Base-by-base conservation (phyloP, 2,797 vertebrate species). In the Cossypha dichroa region DNA sequence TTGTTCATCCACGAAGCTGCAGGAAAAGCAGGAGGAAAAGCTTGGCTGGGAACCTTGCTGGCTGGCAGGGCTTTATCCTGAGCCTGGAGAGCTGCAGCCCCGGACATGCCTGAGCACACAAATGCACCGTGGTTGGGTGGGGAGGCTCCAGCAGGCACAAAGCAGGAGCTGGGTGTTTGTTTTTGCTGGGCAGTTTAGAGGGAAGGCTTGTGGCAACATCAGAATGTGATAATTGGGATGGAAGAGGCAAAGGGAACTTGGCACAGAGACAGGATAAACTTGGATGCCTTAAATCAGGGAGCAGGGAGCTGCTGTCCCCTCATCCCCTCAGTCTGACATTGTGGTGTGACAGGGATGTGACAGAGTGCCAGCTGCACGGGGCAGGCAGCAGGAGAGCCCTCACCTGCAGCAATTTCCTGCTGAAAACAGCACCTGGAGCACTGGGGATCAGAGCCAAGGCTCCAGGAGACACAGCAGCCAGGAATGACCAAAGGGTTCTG, bases 291-390 rank as follows among this genome's bases (percentile, higher is more conserved):
- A 10, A 45, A 45, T 7, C 33, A 34, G 25, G 25, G 46, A 36
- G 2, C 3, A 8, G 49, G 75, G 15, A 59, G 55, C 67, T 73
- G 90, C 68, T 31, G 48, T 26, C 41, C 85, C 33, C 40, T 29
- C 0, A 0, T 15, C 28, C 29, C 40, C 74, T 5, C 58, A 0
- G 51, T 54, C 2, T 29, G 43, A 58, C 64, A 7, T 6, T 26
- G 62, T 23, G 25, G 6, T 0, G 3, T 5, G 9, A 29, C 0
- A 3, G 1, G 8, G 76, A 31, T 0, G 5, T 38, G 79, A 72
- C 56, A 49, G 13, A 69, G 41, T 3, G 31, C 69, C 87, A 84
- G 62, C 54, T 76, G 43, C 33, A 28, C 3, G 46, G 21, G 22
- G 3, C 72, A 33, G 55, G 67, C 33, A 36, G 54, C 49, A 64